Conservation (phyloP, 2,888 invertebrate genomes). For the Parochlus steinenii region DNA sequence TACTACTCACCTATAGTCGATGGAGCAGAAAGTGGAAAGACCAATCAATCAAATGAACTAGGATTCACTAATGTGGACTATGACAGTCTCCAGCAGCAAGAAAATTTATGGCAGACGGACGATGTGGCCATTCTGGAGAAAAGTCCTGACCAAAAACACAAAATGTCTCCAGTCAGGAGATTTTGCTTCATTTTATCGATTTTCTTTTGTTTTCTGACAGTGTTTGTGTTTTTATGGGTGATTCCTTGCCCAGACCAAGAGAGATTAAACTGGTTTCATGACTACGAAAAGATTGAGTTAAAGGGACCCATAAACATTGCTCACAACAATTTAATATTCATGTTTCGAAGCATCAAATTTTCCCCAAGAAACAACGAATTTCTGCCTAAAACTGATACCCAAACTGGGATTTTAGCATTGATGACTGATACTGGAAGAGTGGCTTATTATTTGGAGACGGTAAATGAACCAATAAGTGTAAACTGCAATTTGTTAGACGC, state of each 20-base stretch:
- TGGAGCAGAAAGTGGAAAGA: no score
- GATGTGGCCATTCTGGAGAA: no score
- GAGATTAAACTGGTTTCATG: constrained; percentile 51
- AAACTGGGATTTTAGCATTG: constrained; percentile 51
- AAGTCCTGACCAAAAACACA: no score
- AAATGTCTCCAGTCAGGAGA: constrained; percentile 51
- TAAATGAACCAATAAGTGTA: constrained; percentile 49
- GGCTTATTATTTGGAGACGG: constrained; percentile 56
- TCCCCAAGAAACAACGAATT: constrained; percentile 34
- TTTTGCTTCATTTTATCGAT: constrained; percentile 54
- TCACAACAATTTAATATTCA: constrained; percentile 48
- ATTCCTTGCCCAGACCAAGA: no score
- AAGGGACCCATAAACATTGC: constrained; percentile 54
- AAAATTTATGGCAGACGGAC: no score
- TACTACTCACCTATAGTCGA: no score
- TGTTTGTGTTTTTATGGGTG: constrained; percentile 57
- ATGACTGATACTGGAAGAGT: constrained; percentile 52
- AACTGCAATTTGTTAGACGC: constrained; percentile 59
- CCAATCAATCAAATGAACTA: no score
- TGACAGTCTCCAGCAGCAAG: no score
- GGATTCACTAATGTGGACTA: no score
- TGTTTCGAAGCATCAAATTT: constrained; percentile 52
- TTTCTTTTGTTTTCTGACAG: constrained; percentile 49
- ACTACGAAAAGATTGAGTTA: constrained; percentile 50
- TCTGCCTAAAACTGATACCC: constrained; percentile 26